These are phyloP conservation scores for Petaurus breviceps DNA, from an alignment of 2,113 vertebrate genomes.

Conservation along the genomic window DNA sequence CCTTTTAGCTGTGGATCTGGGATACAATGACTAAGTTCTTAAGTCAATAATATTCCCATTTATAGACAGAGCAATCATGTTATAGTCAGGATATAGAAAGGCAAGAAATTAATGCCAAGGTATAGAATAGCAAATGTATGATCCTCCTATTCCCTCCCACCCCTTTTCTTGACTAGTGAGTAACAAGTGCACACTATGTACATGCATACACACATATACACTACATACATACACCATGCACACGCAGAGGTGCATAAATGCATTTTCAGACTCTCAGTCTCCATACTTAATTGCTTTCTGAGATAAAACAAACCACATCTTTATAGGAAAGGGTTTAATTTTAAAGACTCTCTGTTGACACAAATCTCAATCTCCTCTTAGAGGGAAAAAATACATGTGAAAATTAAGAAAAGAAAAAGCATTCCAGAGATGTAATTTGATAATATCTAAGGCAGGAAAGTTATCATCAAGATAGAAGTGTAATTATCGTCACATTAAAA, in stretches of 20 bases:
- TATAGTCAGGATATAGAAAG: not conserved
- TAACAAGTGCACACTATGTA: not conserved
- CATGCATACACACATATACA: not conserved
- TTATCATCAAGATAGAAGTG: conserved; percentile 19
- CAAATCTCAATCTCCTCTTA: conserved; percentile 39
- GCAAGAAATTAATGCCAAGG: not conserved
- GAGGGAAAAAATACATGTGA: conserved; percentile 11
- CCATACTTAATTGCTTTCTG: conserved; percentile 25
- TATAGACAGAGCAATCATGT: not conserved
- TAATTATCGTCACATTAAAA: conserved; percentile 47
- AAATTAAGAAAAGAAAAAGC: conserved; percentile 39
- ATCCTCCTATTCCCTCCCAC: not conserved
- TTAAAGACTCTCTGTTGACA: conserved; percentile 52
- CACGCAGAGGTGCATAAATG: not conserved
- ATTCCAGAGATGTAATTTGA: not conserved
- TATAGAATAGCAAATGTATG: not conserved
- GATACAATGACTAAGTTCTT: not conserved
- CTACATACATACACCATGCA: not conserved
- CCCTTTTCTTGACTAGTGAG: not conserved
- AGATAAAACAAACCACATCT: conserved; percentile 20
- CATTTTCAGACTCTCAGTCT: not conserved
- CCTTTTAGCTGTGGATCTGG: too few species aligned
- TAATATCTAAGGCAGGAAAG: conserved; percentile 59
- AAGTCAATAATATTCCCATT: not conserved
- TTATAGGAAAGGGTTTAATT: not conserved